Evolutionary conservation across 1,140 invertebrate genomes (phyloP).

Genomic region (Caenorhabditis briggsae): DNA sequence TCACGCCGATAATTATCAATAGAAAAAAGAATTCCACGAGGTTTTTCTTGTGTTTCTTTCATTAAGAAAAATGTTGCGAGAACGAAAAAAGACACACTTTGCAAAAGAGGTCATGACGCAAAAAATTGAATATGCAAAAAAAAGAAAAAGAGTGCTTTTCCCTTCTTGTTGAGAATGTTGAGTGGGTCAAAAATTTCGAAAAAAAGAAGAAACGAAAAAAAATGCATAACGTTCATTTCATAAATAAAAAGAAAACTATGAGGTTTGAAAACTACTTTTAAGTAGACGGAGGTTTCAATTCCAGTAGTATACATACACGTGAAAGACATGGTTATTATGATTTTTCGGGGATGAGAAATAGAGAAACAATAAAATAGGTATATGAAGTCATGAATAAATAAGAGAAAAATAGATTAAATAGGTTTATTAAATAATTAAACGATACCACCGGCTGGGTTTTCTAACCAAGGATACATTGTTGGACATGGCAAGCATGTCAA

Average conservation of each 20-base stretch:
- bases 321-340: slow-evolving; percentile 47
- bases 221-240: not conserved
- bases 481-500: slow-evolving; percentile 67
- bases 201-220: not conserved
- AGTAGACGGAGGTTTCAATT: slow-evolving; percentile 48
- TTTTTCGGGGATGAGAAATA: not conserved
- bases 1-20: not conserved
- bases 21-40: too few relatives aligned
- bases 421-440: slow-evolving; percentile 28
- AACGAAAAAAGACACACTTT: not conserved
- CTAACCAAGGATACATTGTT: slow-evolving; percentile 67
- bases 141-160: too few relatives aligned
- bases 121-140: not conserved
- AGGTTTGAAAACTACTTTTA: slow-evolving; percentile 51
- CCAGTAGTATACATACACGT: slow-evolving; percentile 50
- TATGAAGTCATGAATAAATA: slow-evolving; percentile 26
- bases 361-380: not conserved
- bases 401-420: slow-evolving; percentile 46
- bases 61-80: not conserved
- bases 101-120: slow-evolving; percentile 16
- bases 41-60: not conserved
- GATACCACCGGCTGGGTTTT: slow-evolving; percentile 64
- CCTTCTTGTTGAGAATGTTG: not conserved
- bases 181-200: not conserved
- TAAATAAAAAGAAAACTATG: not conserved